Base-by-base conservation (phyloP, 2,113 vertebrate species). In the Amphilophus citrinellus region DNA sequence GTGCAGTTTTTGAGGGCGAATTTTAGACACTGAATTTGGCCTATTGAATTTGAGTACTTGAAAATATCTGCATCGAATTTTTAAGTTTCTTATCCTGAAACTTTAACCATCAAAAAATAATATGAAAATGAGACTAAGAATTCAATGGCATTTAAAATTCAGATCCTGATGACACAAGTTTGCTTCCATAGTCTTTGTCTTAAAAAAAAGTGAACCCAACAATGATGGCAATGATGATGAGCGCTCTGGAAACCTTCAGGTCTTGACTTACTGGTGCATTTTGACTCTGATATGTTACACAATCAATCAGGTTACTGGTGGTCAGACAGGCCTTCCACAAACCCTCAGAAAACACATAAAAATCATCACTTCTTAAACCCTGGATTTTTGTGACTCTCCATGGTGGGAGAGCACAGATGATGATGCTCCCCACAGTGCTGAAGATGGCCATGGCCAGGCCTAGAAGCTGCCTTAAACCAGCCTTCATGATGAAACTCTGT, bases 361-460 rank as follows among this genome's bases (percentile, higher is more conserved):
- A 2, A 96, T 87, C 0, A 96, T 97, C 93, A 10, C 97, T 98
- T 95, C 96, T 95, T 91, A 87, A 94, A 1, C 96, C 96, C 20
- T 97, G 97, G 93, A 97, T 97, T 73, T 96, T 97, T 2, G 96
- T 93, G 59, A 97, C 97, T 39, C 92, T 96, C 97, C 97, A 98
- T 87, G 92, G 96, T 59, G 97, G 97, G 66, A 98, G 57, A 2
- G 94, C 96, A 0, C 97, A 98, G 88, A 95, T 93, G 61, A 98
- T 4, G 91, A 98, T 96, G 87, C 88, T 92, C 81, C 97, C 96
- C 76, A 98, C 6, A 89, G 96, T 97, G 7, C 97, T 97, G 42
- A 98, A 30, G 83, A 95, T 77, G 0, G 96, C 96, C 87, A 98
- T 89, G 79, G 88, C 14, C 1, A 96, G 85, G 3, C 97, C 97